Evolutionary conservation across 2,888 invertebrate species (phyloP).

Genomic region (Oligia latruncula): DNA sequence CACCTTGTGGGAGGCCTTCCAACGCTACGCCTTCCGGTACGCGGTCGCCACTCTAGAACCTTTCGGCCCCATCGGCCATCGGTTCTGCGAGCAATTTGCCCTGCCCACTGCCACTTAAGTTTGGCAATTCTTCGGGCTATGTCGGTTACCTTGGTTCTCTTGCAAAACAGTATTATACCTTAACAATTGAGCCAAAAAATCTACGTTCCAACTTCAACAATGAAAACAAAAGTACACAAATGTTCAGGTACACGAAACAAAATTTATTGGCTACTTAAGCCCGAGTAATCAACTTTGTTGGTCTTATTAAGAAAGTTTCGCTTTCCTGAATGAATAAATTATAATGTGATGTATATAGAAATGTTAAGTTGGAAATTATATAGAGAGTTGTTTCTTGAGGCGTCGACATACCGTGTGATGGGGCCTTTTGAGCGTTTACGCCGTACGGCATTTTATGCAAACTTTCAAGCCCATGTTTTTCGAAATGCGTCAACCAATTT

Average conservation of each 20-base stretch:
- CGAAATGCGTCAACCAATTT: too few species aligned
- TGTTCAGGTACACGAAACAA: conserved; percentile 44
- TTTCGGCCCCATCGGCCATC: too few species aligned
- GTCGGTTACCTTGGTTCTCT: too few species aligned
- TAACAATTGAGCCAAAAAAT: conserved; percentile 19
- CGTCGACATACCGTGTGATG: conserved; percentile 1
- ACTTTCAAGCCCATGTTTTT: too few species aligned
- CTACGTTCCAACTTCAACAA: conserved; percentile 20
- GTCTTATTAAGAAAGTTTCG: conserved; percentile 63
- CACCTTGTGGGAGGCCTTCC: too few species aligned
- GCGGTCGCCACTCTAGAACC: too few species aligned
- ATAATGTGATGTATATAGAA: conserved; percentile 23
- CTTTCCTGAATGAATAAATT: conserved; percentile 56
- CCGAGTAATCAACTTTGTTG: conserved; percentile 58
- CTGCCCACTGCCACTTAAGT: too few species aligned
- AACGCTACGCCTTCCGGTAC: too few species aligned
- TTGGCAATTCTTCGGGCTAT: too few species aligned
- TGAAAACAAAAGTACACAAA: conserved; percentile 21
- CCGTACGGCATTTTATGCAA: too few species aligned
- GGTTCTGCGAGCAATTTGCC: too few species aligned
- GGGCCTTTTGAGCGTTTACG: neutral
- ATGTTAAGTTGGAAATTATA: conserved; percentile 1
- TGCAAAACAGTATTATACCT: neutral
- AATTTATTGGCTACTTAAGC: conserved; percentile 61
- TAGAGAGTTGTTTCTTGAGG: neutral